phyloP scores from a whole-genome alignment of 2,888 invertebrate species.

The Eupithecia centaureata region DNA sequence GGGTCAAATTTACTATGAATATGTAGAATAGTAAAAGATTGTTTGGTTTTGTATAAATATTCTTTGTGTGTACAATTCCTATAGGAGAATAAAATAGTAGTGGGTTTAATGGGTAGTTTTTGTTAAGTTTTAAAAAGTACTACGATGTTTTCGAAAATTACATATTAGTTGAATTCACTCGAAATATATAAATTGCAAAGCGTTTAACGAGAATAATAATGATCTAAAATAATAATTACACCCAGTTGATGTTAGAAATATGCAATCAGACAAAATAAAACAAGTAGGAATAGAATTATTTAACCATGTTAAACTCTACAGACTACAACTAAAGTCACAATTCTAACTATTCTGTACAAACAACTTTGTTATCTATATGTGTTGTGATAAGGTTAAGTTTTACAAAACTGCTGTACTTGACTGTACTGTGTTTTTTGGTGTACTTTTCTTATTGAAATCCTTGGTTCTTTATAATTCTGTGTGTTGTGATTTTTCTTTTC shows the following conservation, averaged over 20 bases:
- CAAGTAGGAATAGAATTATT: conserved; percentile 14
- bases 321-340: conserved; percentile 31
- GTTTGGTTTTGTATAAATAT: neutral
- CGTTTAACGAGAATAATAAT: conserved; percentile 25
- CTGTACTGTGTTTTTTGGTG: conserved; percentile 19
- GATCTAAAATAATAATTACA: conserved; percentile 33
- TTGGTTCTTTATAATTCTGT: conserved; percentile 32
- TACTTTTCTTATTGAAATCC: conserved; percentile 19
- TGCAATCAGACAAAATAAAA: conserved; percentile 22
- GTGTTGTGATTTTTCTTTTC: conserved; percentile 40
- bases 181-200: conserved; percentile 24
- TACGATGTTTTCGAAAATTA: neutral
- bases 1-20: neutral
- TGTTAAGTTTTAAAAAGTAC: too few relatives aligned
- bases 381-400: conserved; percentile 28
- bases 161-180: conserved; percentile 8
- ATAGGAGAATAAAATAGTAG: too few relatives aligned
- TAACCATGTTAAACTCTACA: conserved; percentile 24
- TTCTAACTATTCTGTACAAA: conserved; percentile 31
- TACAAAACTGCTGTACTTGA: conserved; percentile 10
- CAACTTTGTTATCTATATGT: conserved; percentile 13
- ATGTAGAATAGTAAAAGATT: too few relatives aligned
- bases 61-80: neutral
- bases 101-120: neutral
- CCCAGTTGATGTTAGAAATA: conserved; percentile 19